A percentile compares a stretch with the other conserved stretches of the same genome.
phyloP scores from a whole-genome alignment of 1,140 invertebrate species.

The Drosophila kepulauana region DNA sequence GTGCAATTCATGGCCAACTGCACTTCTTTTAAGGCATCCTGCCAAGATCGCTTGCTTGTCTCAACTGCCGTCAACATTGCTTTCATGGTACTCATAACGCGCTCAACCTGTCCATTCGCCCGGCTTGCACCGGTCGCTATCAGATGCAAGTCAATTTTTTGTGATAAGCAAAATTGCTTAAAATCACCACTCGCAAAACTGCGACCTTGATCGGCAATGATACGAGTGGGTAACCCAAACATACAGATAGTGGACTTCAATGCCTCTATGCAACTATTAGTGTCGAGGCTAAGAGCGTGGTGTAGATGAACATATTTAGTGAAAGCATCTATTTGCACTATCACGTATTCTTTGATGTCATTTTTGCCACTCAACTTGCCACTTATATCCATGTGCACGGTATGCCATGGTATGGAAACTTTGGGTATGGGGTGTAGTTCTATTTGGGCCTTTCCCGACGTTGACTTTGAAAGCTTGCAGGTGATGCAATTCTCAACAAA shows the following conservation, averaged over 20 bases:
- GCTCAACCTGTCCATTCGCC: conserved; percentile 12
- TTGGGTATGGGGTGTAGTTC: conserved; percentile 23
- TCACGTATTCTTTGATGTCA: too few species aligned
- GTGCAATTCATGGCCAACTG: background rate
- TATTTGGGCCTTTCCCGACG: conserved; percentile 12
- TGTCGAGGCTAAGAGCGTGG: too few species aligned
- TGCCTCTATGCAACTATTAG: conserved; percentile 1
- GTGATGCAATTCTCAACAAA: background rate
- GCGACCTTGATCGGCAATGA: conserved; percentile 10
- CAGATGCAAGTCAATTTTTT: conserved; percentile 11
- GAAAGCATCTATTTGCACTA: too few species aligned
- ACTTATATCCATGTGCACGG: background rate
- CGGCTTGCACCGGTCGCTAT: conserved; percentile 12
- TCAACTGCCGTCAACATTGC: conserved; percentile 17
- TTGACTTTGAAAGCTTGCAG: conserved; percentile 15
- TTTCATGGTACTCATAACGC: conserved; percentile 20
- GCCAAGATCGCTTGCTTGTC: conserved; percentile 7
- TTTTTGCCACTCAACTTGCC: conserved; percentile 1
- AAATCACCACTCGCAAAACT: conserved; percentile 15
- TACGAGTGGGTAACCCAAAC: conserved; percentile 13
- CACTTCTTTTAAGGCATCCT: background rate
- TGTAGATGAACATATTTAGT: background rate
- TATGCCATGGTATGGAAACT: conserved; percentile 15
- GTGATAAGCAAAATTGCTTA: background rate
- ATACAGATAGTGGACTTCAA: conserved; percentile 17